Conservation (phyloP, 2,888 invertebrate genomes). For the Diplolepis rosae region DNA sequence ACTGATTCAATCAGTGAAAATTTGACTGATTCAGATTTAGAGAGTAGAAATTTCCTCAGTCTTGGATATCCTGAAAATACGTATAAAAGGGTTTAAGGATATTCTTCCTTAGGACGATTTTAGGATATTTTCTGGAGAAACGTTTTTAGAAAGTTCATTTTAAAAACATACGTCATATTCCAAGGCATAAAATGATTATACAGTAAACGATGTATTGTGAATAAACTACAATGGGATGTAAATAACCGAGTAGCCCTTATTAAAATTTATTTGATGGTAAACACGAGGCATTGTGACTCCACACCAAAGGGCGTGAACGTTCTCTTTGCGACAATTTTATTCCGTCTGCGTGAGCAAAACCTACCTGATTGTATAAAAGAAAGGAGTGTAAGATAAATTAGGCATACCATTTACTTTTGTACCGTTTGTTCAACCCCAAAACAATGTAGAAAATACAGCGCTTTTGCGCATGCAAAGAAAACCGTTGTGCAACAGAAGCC, state of each 20-base stretch:
- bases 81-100: too few species aligned
- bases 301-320: background rate
- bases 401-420: slow-evolving; percentile 7
- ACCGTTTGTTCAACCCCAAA: background rate
- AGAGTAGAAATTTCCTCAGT: too few species aligned
- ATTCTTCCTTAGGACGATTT: too few species aligned
- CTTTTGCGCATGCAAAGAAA: background rate
- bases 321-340: background rate
- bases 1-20: too few species aligned
- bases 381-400: background rate
- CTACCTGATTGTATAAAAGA: background rate
- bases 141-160: background rate
- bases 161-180: background rate
- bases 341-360: background rate
- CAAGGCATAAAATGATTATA: background rate
- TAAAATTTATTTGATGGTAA: slow-evolving; percentile 18
- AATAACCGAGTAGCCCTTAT: slow-evolving; percentile 27
- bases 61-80: too few species aligned
- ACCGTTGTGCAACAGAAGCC: background rate
- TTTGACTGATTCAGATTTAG: too few species aligned
- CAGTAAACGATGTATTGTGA: background rate
- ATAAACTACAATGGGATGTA: slow-evolving; percentile 1
- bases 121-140: background rate
- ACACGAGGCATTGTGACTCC: background rate
- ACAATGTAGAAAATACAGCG: background rate